A percentile compares a stretch with the other conserved stretches of the same genome.
These are phyloP conservation scores for Ptychoptera albimana DNA, from an alignment of 2,888 invertebrate species.

Conservation along the genomic window DNA sequence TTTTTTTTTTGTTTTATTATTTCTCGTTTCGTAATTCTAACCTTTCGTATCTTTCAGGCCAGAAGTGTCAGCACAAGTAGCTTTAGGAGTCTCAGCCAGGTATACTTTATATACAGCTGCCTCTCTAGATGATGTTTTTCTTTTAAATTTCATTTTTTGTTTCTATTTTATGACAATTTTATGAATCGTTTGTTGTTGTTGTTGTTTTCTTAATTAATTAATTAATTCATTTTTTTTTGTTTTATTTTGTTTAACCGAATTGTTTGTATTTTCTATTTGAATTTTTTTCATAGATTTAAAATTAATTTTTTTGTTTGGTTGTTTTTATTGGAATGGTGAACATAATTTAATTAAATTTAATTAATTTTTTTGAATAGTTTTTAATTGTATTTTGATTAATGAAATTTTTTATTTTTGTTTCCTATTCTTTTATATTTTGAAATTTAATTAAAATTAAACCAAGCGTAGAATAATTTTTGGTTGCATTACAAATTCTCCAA, in stretches of 20 bases:
- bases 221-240: background rate
- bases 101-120: constrained; percentile 24
- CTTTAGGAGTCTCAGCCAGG: constrained; percentile 82
- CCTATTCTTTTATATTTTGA: no score
- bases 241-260: background rate
- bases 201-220: background rate
- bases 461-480: no score
- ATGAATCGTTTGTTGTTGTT: no score
- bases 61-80: constrained; percentile 79
- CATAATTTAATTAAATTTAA: constrained; percentile 1
- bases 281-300: constrained; percentile 1
- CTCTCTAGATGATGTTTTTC: no score
- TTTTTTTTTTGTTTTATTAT: background rate
- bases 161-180: no score
- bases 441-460: no score
- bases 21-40: constrained; percentile 15
- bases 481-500: no score
- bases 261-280: constrained; percentile 4
- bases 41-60: constrained; percentile 47
- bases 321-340: no score
- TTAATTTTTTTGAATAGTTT: no score
- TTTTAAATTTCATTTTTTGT: no score
- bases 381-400: no score
- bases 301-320: background rate
- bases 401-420: no score